A percentile compares a stretch with the other conserved stretches of the same genome.
phyloP scores from a whole-genome alignment of 2,113 vertebrate species.

The Piaya cayana region DNA sequence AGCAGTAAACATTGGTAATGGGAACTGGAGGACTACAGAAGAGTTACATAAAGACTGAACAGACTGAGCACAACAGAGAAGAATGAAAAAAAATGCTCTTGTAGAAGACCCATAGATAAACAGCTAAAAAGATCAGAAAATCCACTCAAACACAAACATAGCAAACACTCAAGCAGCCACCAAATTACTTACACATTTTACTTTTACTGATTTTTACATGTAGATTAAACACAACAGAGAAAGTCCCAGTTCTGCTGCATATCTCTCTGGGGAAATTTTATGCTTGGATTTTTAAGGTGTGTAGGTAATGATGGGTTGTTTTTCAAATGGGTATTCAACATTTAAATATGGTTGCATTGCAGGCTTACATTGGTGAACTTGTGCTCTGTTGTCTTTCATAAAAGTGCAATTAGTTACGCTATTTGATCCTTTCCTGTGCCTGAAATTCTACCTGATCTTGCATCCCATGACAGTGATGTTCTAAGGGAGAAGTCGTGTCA shows the following conservation, averaged over 20 bases:
- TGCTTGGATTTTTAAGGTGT: neutral
- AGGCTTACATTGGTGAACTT: neutral
- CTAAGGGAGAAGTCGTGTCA: neutral
- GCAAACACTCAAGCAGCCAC: neutral
- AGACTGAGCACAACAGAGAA: neutral
- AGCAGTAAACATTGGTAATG: neutral
- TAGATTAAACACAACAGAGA: neutral
- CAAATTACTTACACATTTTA: neutral
- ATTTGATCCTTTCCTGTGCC: conserved; percentile 17
- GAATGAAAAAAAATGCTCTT: neutral
- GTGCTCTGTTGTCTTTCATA: conserved; percentile 6
- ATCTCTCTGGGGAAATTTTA: neutral
- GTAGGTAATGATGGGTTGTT: neutral
- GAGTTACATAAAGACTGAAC: neutral
- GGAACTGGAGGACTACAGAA: neutral
- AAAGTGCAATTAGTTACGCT: conserved; percentile 26
- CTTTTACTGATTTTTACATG: neutral
- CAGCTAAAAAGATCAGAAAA: neutral
- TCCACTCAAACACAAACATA: neutral
- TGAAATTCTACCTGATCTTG: conserved; percentile 37
- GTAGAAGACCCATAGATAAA: neutral
- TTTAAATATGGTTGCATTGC: neutral
- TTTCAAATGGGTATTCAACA: neutral
- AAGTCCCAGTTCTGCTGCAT: neutral
- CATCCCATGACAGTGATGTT: neutral